Evolutionary conservation across 1,140 invertebrate species (phyloP), one percentile per base, ranked within the genome.

Genomic region (Ceratitis capitata): DNA sequence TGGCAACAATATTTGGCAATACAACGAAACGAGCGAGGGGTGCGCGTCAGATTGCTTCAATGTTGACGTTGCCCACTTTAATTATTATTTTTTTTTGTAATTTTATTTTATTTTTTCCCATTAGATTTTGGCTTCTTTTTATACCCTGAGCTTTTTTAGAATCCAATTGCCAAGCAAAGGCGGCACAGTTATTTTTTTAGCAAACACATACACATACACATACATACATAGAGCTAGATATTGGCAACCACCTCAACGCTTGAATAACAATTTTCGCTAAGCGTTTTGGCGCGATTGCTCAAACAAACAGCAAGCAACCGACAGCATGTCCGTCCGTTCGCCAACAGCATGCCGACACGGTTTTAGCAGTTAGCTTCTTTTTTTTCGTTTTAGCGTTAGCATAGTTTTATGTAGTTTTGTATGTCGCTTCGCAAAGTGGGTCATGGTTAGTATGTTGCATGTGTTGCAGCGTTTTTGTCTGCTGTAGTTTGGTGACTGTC

Each of bases 391-490:
- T 19, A 3, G 23, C 29, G 69, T 23, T 78, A 78, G 69, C 69
- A 78, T 39, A 78, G 69, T 78, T 78, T 78, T 45, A 32, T 78
- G 39, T 78, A 78, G 69, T 78, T 78, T 47, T 78, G 39, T 78
- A 45, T 78, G 69, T 19, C 69, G 45, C 35, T 35, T 19, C 69
- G 45, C 35, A 78, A 78, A 78, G 69, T 78, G 69, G 69, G 69
- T 78, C 69, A 78, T 78, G 69, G 69, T 78, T 78, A 78, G 69
- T 78, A 47, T 78, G 69, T 78, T 78, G 69, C 69, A 78, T 45
- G 69, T 45, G 69, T 45, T 45, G 29, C n/a, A n/a, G 23, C 2
- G n/a, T n/a, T n/a, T n/a, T 29, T 61, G 56, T 26, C 56, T 10
- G n/a, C 26, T 61, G 64, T 14, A n/a, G n/a, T n/a, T n/a, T n/a